Evolutionary conservation across 2,113 vertebrate genomes (phyloP), one percentile per base, ranked within the genome.

Genomic region (Gopherus flavomarginatus): DNA sequence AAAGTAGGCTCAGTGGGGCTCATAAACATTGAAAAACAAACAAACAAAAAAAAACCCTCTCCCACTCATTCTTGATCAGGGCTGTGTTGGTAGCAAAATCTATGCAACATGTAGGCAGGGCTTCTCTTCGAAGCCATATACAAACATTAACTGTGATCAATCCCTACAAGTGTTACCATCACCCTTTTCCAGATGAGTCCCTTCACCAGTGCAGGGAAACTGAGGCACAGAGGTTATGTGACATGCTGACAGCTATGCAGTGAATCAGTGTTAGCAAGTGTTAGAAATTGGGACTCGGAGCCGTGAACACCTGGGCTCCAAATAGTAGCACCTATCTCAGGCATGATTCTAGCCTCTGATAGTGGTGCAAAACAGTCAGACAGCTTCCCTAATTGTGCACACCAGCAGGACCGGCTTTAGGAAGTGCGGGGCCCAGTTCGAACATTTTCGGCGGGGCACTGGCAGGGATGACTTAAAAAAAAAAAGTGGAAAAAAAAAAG

Each of bases 11-110:
- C 65, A 21, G 6, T n/a, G 65, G 65, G 65, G 81, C 50, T 88
- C 92, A 79, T 78, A 92, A 81, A 78, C 90, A 87, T 96, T 50
- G 4, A 50, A 50, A 14, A 14, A 50, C 47, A 49, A 49, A 11
- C 47, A 49, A 49, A 49, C 10, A 50, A 50, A 93, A 92, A 97
- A 0, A 44, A 29, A 21, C 65, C 17, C 4, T 85, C 5, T 69
- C 96, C 95, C 93, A 78, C 94, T 52, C 0, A 0, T 69, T 78
- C 96, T 38, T 95, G 92, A 81, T 93, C 95, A 86, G 90, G 82
- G 83, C 0, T 75, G 86, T 19, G 82, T 52, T 93, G 65, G 65
- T 22, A 57, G 59, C 93, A 85, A 97, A 97, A 94, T 29, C 57
- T 72, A 85, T 75, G 35, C 87, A 94, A 79, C 38, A 87, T 85